Percentiles rank a stretch among this genome's conserved stretches.
phyloP scores from a whole-genome alignment of 2,888 invertebrate genomes.

The Cataglyphis rosenhaueri region DNA sequence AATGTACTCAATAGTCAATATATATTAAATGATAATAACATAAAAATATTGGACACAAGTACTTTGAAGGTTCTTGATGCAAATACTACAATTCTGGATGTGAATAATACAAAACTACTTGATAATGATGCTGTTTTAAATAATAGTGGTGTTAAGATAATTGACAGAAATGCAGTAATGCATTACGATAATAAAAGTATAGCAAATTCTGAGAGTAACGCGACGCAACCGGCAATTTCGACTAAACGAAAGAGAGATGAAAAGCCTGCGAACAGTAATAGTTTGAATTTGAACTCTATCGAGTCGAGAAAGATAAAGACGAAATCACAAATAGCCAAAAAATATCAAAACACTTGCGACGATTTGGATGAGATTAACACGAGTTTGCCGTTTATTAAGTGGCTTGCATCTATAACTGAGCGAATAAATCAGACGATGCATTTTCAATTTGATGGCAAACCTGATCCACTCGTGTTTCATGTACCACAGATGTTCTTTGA shows the following conservation, averaged over 20 bases:
- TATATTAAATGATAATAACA: slow-evolving; percentile 77
- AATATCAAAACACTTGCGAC: slow-evolving; percentile 78
- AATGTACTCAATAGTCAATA: slow-evolving; percentile 77
- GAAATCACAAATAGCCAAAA: slow-evolving; percentile 79
- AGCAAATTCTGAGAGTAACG: slow-evolving; percentile 56
- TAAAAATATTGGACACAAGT: slow-evolving; percentile 78
- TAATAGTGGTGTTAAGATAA: slow-evolving; percentile 68
- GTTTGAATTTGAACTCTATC: slow-evolving; percentile 81
- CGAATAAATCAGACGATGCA: slow-evolving; percentile 91
- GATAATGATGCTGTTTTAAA: slow-evolving; percentile 73
- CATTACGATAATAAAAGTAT: slow-evolving; percentile 70
- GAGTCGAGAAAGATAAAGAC: slow-evolving; percentile 80
- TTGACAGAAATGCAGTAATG: slow-evolving; percentile 72
- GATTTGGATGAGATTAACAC: slow-evolving; percentile 82
- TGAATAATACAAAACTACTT: slow-evolving; percentile 78
- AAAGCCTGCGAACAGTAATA: slow-evolving; percentile 70
- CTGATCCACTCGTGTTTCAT: slow-evolving; percentile 90
- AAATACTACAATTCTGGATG: slow-evolving; percentile 75
- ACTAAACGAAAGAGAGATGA: slow-evolving; percentile 82
- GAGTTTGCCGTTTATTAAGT: slow-evolving; percentile 88
- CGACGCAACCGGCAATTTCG: slow-evolving; percentile 65
- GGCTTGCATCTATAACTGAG: slow-evolving; percentile 92
- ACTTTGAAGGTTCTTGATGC: slow-evolving; percentile 79
- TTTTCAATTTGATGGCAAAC: slow-evolving; percentile 89
- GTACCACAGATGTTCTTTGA: slow-evolving; percentile 91